Percentiles rank a stretch among this genome's conserved stretches.
Conservation (phyloP, 2,113 vertebrate species). For the Pomatostomus ruficeps region DNA sequence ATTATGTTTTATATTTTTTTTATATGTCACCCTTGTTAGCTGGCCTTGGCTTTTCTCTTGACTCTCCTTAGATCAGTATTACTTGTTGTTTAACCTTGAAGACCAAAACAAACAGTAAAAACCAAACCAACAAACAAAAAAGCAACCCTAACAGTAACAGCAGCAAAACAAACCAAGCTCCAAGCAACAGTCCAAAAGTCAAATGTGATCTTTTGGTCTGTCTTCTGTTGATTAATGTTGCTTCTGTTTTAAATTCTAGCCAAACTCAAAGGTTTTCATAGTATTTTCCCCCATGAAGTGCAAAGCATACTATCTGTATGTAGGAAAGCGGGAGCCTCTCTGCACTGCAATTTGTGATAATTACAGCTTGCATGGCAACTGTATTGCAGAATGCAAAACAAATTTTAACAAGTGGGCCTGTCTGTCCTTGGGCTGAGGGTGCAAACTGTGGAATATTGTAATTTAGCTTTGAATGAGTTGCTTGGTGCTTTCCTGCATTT, state of each 20-base stretch:
- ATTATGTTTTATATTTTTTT: background rate
- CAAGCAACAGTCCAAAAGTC: background rate
- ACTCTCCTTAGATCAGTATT: background rate
- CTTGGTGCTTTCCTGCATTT: background rate
- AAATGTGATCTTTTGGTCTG: background rate
- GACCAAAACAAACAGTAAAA: background rate
- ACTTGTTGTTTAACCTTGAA: background rate
- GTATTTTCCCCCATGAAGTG: background rate
- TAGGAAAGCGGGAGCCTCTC: background rate
- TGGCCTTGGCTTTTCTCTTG: background rate
- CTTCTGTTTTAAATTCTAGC: background rate
- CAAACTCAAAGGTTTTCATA: background rate
- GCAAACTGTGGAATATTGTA: background rate
- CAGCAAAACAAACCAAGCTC: background rate
- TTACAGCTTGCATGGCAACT: background rate
- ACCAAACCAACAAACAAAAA: background rate
- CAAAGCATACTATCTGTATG: background rate
- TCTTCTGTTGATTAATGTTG: background rate
- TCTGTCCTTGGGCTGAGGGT: background rate
- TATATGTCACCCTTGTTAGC: background rate
- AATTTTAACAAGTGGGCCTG: background rate
- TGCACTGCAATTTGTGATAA: background rate
- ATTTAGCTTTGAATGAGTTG: background rate
- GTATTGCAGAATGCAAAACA: background rate
- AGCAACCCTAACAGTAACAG: background rate